A percentile compares a stretch with the other conserved stretches of the same genome.
phyloP scores from a whole-genome alignment of 2,888 invertebrate species.

The Temnothorax unifasciatus region DNA sequence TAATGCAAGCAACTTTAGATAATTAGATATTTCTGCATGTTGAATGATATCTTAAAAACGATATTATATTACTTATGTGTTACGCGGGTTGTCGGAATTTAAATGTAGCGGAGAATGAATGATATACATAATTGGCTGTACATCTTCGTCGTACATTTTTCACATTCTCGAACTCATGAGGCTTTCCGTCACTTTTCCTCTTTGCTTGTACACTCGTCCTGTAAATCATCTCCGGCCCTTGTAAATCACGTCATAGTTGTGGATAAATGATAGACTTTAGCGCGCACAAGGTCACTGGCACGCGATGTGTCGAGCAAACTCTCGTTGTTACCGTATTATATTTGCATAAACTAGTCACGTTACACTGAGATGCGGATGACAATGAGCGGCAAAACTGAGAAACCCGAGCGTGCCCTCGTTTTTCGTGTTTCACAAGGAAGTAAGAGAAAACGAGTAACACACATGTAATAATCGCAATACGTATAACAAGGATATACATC shows the following conservation, averaged over 20 bases:
- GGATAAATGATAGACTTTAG: slow-evolving; percentile 75
- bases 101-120: not conserved
- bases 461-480: not conserved
- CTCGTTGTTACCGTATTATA: slow-evolving; percentile 49
- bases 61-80: not conserved
- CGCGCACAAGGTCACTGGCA: slow-evolving; percentile 61
- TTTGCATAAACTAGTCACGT: slow-evolving; percentile 64
- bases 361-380: slow-evolving; percentile 39
- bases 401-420: not conserved
- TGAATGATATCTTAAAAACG: not conserved
- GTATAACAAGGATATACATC: not conserved
- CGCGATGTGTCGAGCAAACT: slow-evolving; percentile 39
- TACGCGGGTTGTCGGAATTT: not conserved
- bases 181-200: slow-evolving; percentile 2
- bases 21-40: not conserved
- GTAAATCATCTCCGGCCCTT: slow-evolving; percentile 71
- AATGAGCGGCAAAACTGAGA: slow-evolving; percentile 35
- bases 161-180: not conserved
- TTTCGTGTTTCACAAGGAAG: not conserved
- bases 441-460: slow-evolving; percentile 1
- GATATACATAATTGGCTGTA: slow-evolving; percentile 16
- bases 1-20: not conserved
- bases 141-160: slow-evolving; percentile 8
- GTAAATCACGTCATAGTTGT: slow-evolving; percentile 65
- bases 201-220: slow-evolving; percentile 50